These are phyloP conservation scores for Parotocinclus haroldoi DNA, from an alignment of 2,797 vertebrate genomes.

Conservation along the genomic window DNA sequence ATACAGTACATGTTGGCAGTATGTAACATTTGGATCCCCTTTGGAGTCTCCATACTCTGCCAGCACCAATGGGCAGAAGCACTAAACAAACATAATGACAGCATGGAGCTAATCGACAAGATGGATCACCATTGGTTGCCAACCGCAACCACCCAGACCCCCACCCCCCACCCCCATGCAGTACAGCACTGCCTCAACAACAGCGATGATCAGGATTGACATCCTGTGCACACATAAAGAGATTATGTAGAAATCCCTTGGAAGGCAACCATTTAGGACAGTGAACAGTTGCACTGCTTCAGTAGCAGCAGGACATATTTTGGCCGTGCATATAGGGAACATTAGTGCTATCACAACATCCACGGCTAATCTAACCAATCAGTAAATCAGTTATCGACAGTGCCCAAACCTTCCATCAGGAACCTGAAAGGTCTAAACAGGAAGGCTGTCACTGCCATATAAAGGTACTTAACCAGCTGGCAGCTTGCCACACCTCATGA, in stretches of 20 bases:
- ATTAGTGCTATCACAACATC: slow-evolving; percentile 7
- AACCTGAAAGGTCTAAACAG: slow-evolving; percentile 8
- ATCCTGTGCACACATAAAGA: slow-evolving; percentile 66
- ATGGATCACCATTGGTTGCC: slow-evolving; percentile 55
- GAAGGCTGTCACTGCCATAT: too few relatives aligned
- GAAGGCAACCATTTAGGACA: slow-evolving; percentile 49
- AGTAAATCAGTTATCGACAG: slow-evolving; percentile 7
- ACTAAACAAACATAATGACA: slow-evolving; percentile 56
- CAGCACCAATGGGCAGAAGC: slow-evolving; percentile 26
- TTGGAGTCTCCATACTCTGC: slow-evolving; percentile 27
- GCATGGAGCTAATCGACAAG: slow-evolving; percentile 58
- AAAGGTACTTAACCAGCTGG: slow-evolving; percentile 16
- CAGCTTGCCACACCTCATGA: not conserved
- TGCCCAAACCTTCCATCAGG: not conserved
- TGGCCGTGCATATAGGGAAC: slow-evolving; percentile 29
- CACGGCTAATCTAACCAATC: slow-evolving; percentile 20
- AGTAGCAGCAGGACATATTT: slow-evolving; percentile 46
- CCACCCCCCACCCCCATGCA: slow-evolving; percentile 15
- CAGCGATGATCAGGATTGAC: slow-evolving; percentile 66
- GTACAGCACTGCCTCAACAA: too few relatives aligned
- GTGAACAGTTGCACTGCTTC: slow-evolving; percentile 30
- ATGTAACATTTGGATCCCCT: slow-evolving; percentile 12
- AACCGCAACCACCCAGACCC: slow-evolving; percentile 6
- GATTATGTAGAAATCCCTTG: slow-evolving; percentile 61
- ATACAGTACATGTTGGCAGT: slow-evolving; percentile 11